These are phyloP conservation scores for Etia nguti DNA, from an alignment of 2,113 vertebrate genomes.

Conservation along the genomic window DNA sequence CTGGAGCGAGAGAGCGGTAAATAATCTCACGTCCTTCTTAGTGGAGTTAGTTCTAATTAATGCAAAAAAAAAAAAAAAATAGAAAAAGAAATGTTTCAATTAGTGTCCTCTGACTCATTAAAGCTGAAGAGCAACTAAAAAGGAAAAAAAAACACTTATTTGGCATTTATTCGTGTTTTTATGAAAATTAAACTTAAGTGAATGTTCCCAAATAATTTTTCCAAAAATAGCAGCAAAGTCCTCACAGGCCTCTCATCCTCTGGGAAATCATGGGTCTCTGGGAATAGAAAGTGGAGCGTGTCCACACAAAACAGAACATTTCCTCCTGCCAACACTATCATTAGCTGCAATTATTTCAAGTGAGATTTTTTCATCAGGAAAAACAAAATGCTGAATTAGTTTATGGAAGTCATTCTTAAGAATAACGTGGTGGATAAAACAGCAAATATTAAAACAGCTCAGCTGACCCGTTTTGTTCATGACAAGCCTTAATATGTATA, in stretches of 20 bases:
- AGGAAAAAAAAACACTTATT: neutral
- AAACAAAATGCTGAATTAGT: neutral
- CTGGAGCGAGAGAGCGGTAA: neutral
- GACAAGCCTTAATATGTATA: neutral
- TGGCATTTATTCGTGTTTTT: slow-evolving; percentile 12
- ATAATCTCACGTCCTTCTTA: neutral
- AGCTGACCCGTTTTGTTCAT: rapidly evolving
- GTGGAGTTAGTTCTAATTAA: neutral
- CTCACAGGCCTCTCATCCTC: slow-evolving; percentile 5
- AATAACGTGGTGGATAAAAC: neutral
- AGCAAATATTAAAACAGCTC: rapidly evolving
- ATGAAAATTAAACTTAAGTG: neutral
- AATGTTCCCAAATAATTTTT: neutral
- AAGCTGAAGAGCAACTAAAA: neutral
- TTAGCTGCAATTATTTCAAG: neutral
- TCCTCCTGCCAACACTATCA: neutral
- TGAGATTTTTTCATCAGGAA: neutral
- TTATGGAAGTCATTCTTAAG: rapidly evolving
- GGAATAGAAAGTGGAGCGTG: slow-evolving; percentile 18
- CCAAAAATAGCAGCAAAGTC: slow-evolving; percentile 17
- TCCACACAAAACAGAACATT: neutral
- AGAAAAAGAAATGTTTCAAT: neutral
- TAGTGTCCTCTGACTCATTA: neutral
- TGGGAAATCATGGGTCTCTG: slow-evolving; percentile 5
- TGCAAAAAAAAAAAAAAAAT: neutral